Evolutionary conservation across 64 coral and sea anemone genomes (phyloP), one percentile per base, ranked within the genome.

Genomic region (Pachyseris speciosa): DNA sequence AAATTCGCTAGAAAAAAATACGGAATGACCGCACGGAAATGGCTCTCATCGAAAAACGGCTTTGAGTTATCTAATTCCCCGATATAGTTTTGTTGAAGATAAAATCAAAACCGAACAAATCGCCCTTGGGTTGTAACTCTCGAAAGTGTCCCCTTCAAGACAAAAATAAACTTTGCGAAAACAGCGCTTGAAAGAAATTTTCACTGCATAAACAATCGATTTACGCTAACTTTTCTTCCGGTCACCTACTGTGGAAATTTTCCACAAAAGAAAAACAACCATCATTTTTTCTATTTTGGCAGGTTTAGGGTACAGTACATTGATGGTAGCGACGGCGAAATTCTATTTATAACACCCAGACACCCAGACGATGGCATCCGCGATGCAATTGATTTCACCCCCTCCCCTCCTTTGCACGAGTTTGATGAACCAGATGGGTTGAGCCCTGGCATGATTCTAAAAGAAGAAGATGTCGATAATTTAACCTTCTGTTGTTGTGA

Each of bases 271-370:
- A 31, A 8, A 64, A 26, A 26, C 17, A 7, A n/a, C 22, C 20
- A 22, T 2, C 60, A 1, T 64, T 64, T 28, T 76, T 72, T 5
- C 36, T 17, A 37, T 30, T 30, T 29, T 15, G 2, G 15, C 24
- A 64, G 90, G 72, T 96, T 96, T 67, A 83, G 83, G 20, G 94
- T 96, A 2, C 80, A 88, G 15, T 96, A 96, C 78, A 81, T 70
- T 9, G 8, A 51, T 10, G 77, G 69, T 7, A 43, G 71, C 22
- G 51, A 87, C 6, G 94, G 94, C 17, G 90, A 96, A 50, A 68
- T 96, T 17, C 45, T 95, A 29, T 36, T 95, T 2, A 60, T 95
- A 17, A 34, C 60, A 25, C 91, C 91, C 36, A 71, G 92, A 36
- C 10, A 88, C 7, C 92, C 92, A 4, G 2, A 24, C 20, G 57